Percentiles rank a stretch among this genome's conserved stretches.
Evolutionary conservation across 2,888 invertebrate species (phyloP).

Genomic region (Meta bourneti): DNA sequence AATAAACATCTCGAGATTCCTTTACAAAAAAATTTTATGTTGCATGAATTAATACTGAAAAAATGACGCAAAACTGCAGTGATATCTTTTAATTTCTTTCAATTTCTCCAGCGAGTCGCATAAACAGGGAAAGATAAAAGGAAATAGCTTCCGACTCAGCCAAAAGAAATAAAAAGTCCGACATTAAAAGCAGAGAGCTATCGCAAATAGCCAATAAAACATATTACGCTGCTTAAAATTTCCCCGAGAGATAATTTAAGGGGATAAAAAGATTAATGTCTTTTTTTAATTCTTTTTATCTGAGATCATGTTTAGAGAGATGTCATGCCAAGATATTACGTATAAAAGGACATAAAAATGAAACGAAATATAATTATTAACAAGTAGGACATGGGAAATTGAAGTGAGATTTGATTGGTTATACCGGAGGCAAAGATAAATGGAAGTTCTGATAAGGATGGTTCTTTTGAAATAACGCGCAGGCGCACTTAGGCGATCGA

Average conservation of each 20-base stretch:
- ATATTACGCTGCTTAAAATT: conserved; percentile 35
- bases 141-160: background rate
- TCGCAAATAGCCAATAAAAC: conserved; percentile 42
- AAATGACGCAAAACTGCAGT: background rate
- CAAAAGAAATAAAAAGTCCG: background rate
- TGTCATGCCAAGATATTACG: conserved; percentile 63
- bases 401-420: conserved; percentile 74
- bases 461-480: conserved; percentile 46
- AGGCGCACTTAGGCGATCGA: conserved; percentile 50
- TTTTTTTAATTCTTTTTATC: conserved; percentile 71
- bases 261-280: conserved; percentile 69
- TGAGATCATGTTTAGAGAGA: conserved; percentile 67
- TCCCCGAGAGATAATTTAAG: conserved; percentile 53
- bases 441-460: conserved; percentile 67
- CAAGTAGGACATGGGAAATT: conserved; percentile 74
- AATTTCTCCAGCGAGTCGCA: conserved; percentile 13
- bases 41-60: no score
- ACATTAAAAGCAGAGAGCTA: conserved; percentile 51
- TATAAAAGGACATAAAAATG: conserved; percentile 70
- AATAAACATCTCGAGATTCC: no score
- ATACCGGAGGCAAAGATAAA: conserved; percentile 65
- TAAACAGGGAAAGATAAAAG: conserved; percentile 24
- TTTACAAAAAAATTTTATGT: no score
- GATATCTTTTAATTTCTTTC: conserved; percentile 35
- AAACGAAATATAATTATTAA: conserved; percentile 74